phyloP scores from a whole-genome alignment of 1,140 invertebrate species.

The Gryon sp. region DNA sequence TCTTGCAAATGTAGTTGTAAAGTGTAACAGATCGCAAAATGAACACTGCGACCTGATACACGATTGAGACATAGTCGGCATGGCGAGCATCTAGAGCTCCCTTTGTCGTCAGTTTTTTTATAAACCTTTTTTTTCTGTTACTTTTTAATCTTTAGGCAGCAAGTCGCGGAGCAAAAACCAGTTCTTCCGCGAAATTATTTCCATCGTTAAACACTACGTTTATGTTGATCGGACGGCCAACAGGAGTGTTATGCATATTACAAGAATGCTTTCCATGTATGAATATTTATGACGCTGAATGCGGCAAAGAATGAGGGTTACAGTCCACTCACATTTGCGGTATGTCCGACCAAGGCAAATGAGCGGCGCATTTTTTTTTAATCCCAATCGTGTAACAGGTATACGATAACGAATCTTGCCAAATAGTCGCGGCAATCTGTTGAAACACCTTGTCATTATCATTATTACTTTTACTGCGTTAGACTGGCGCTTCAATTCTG shows the following conservation, averaged over 20 bases:
- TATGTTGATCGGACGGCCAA: constrained; percentile 70
- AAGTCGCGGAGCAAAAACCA: constrained; percentile 53
- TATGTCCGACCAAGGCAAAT: constrained; percentile 56
- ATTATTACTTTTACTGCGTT: constrained; percentile 35
- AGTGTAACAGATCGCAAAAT: constrained; percentile 57
- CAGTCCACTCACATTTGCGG: constrained; percentile 33
- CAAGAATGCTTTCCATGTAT: constrained; percentile 65
- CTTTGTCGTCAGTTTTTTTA: constrained; percentile 45
- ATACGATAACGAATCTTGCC: constrained; percentile 52
- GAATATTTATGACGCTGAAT: constrained; percentile 72
- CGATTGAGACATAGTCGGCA: constrained; percentile 65
- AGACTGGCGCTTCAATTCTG: neutral
- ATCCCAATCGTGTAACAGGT: constrained; percentile 57
- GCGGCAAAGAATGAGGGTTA: constrained; percentile 59
- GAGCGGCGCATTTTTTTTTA: constrained; percentile 51
- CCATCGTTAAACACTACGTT: constrained; percentile 72
- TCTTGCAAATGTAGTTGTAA: constrained; percentile 58
- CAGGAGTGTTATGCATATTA: constrained; percentile 65
- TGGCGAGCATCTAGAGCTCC: constrained; percentile 27
- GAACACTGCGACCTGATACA: constrained; percentile 49
- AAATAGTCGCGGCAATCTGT: constrained; percentile 43
- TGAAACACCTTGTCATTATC: constrained; percentile 46
- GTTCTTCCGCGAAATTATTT: constrained; percentile 70
- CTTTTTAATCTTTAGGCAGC: neutral
- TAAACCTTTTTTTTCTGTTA: neutral